A percentile compares a stretch with the other conserved stretches of the same genome.
Evolutionary conservation across 2,888 invertebrate genomes (phyloP).

Genomic region (Aphodius sticticus): DNA sequence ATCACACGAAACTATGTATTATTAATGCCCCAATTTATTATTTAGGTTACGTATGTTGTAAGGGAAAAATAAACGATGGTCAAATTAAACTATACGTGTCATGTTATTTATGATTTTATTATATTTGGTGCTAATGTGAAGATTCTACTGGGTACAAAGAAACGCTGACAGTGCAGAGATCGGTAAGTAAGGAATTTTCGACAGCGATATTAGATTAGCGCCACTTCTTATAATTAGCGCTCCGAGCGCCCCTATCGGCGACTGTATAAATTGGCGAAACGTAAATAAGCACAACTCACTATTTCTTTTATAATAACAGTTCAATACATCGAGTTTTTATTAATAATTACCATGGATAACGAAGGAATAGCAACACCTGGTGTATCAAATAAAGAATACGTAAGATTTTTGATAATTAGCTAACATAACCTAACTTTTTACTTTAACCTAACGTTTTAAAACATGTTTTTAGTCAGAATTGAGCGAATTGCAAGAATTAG

Average conservation of each 20-base stretch:
- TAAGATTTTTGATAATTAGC: background rate
- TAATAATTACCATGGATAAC: background rate
- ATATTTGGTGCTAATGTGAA: background rate
- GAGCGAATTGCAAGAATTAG: slow-evolving; percentile 48
- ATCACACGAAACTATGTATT: slow-evolving; percentile 33
- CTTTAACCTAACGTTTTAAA: slow-evolving; percentile 5
- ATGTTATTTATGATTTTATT: slow-evolving; percentile 11
- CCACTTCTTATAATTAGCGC: no score
- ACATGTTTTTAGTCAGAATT: slow-evolving; percentile 15
- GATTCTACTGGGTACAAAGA: slow-evolving; percentile 6
- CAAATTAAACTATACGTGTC: slow-evolving; percentile 15
- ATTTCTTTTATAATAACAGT: no score
- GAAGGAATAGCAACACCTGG: background rate
- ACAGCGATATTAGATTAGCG: no score
- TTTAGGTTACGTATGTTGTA: slow-evolving; percentile 33
- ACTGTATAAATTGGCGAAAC: no score
- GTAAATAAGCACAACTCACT: no score
- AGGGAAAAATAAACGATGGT: slow-evolving; percentile 35
- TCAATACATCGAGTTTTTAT: no score
- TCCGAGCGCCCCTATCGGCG: no score
- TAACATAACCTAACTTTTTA: slow-evolving; percentile 12
- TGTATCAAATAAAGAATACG: background rate
- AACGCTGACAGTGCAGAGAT: no score
- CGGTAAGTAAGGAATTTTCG: no score
- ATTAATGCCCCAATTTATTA: slow-evolving; percentile 31